Evolutionary conservation across 2,888 invertebrate species (phyloP).

Genomic region (Saturnia pavonia): DNA sequence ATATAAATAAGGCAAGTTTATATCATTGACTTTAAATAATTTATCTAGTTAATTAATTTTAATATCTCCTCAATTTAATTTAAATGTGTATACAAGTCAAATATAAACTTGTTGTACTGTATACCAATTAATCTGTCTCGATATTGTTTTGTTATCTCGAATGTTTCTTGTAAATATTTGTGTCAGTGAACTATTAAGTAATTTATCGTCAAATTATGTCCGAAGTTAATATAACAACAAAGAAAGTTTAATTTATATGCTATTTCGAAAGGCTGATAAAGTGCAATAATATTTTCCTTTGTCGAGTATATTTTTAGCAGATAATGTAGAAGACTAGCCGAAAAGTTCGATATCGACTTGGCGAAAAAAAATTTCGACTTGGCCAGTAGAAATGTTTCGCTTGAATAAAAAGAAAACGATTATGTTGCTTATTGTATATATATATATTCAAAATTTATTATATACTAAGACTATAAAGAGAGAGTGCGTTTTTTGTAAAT

Average conservation of each 20-base stretch:
- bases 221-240: background rate
- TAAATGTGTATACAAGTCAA: background rate
- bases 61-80: background rate
- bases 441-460: too few species aligned
- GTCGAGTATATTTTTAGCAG: background rate
- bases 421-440: too few species aligned
- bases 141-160: conserved; percentile 24
- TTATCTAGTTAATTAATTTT: background rate
- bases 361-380: too few species aligned
- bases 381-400: too few species aligned
- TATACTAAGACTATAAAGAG: too few species aligned
- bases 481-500: too few species aligned
- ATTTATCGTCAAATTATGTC: conserved; percentile 24
- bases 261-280: background rate
- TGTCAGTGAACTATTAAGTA: conserved; percentile 31
- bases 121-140: conserved; percentile 13
- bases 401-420: too few species aligned
- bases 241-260: background rate
- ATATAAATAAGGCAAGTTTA: background rate
- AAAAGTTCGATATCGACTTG: too few species aligned
- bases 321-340: too few species aligned
- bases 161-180: conserved; percentile 23
- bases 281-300: background rate
- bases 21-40: background rate
- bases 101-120: background rate